A percentile compares a stretch with the other conserved stretches of the same genome.
phyloP scores from a whole-genome alignment of 1,140 invertebrate species.

The Coptotermes formosanus region DNA sequence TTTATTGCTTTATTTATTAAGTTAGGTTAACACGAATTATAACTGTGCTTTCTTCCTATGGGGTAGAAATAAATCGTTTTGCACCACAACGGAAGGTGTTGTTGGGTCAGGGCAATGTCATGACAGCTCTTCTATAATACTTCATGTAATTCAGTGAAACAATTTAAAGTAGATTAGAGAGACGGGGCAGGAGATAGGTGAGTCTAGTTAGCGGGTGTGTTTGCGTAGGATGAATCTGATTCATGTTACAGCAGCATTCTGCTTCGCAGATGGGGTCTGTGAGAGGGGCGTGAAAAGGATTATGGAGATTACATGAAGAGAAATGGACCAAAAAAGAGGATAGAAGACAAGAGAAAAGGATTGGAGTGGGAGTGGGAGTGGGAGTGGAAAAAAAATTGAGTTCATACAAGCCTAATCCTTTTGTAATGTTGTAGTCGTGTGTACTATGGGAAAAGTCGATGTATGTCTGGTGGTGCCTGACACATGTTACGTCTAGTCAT shows the following conservation, averaged over 20 bases:
- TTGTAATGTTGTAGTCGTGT: not conserved
- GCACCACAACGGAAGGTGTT: too few relatives aligned
- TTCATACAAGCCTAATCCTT: not conserved
- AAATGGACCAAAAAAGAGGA: not conserved
- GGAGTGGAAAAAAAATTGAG: not conserved
- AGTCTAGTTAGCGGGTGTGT: not conserved
- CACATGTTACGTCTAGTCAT: not conserved
- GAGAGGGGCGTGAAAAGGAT: not conserved
- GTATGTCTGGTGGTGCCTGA: not conserved
- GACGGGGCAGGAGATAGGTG: not conserved
- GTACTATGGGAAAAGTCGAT: not conserved
- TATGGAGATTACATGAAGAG: not conserved
- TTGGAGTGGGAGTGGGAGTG: too few relatives aligned
- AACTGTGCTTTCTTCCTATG: too few relatives aligned
- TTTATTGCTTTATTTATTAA: too few relatives aligned
- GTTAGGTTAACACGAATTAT: too few relatives aligned
- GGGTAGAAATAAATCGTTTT: not conserved
- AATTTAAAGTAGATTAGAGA: constrained; percentile 1
- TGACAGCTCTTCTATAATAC: not conserved
- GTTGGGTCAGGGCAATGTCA: not conserved
- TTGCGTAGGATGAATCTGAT: not conserved
- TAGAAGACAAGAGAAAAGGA: not conserved
- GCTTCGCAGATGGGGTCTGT: not conserved
- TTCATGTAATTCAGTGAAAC: not conserved
- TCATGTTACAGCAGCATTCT: not conserved